Evolutionary conservation across 2,113 vertebrate genomes (phyloP).

Genomic region (Mus spicilegus): DNA sequence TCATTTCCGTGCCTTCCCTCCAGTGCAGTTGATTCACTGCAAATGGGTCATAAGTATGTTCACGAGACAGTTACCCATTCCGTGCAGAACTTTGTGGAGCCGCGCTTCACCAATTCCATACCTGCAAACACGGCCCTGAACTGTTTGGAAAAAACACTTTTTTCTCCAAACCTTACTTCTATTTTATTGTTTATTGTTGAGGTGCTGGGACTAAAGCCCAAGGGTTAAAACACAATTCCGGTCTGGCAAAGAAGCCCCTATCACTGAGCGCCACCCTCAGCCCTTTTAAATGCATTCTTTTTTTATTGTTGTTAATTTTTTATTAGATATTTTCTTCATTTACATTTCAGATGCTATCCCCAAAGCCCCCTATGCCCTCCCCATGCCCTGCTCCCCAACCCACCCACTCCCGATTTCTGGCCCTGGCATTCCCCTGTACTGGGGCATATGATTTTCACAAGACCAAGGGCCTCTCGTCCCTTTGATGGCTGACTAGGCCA

Average conservation of each 20-base stretch:
- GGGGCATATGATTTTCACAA: too few species aligned
- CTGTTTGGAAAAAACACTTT: not conserved
- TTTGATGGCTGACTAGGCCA: too few species aligned
- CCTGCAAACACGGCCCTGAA: not conserved
- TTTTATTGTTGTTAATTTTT: too few species aligned
- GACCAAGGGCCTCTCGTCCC: too few species aligned
- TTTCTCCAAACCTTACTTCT: not conserved
- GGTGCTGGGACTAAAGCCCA: too few species aligned
- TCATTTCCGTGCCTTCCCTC: conserved; percentile 56
- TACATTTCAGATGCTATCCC: too few species aligned
- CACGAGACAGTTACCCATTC: not conserved
- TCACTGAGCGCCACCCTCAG: not conserved
- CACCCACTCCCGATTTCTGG: too few species aligned
- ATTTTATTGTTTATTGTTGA: not conserved
- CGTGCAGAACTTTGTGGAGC: not conserved
- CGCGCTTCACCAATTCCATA: not conserved
- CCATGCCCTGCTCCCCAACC: too few species aligned
- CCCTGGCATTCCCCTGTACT: too few species aligned
- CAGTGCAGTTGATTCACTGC: not conserved
- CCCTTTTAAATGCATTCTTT: not conserved
- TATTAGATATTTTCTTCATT: too few species aligned
- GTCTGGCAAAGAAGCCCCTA: not conserved
- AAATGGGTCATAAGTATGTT: conserved; percentile 3
- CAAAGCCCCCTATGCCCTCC: too few species aligned
- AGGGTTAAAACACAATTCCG: not conserved